Evolutionary conservation across 2,888 invertebrate species (phyloP).

Genomic region (Drosophila niveifrons): DNA sequence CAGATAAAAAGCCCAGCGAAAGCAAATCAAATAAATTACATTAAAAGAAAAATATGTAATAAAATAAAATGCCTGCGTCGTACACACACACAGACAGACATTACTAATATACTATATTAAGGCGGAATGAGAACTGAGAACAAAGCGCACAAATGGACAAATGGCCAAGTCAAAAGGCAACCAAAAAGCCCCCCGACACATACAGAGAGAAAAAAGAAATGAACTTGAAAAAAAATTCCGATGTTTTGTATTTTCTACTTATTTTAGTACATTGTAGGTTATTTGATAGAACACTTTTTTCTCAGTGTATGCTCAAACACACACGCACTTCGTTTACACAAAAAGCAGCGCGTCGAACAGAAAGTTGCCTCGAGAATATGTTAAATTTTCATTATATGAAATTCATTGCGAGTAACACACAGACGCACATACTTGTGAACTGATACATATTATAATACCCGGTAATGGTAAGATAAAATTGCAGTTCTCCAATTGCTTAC

Average conservation of each 20-base stretch:
- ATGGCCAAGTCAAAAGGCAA: constrained; percentile 42
- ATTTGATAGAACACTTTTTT: not conserved
- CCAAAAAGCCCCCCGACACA: constrained; percentile 14
- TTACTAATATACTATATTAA: not conserved
- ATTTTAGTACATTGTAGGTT: not conserved
- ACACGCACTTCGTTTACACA: constrained; percentile 6
- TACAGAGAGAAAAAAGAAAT: not conserved
- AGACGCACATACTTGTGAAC: not conserved
- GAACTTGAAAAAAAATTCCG: too few relatives aligned
- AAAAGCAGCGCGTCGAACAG: not conserved
- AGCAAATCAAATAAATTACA: constrained; percentile 75
- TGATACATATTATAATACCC: constrained; percentile 1
- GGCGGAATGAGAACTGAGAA: constrained; percentile 11
- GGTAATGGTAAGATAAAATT: not conserved
- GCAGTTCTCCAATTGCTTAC: too few relatives aligned
- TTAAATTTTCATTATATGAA: constrained; percentile 13
- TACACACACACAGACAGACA: constrained; percentile 23
- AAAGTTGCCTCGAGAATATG: constrained; percentile 4
- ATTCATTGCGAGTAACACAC: not conserved
- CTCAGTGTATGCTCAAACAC: constrained; percentile 1
- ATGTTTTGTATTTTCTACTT: not conserved
- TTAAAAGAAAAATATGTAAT: constrained; percentile 78
- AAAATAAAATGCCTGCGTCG: constrained; percentile 61
- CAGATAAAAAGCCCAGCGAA: constrained; percentile 49
- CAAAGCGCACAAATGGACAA: constrained; percentile 53